A percentile compares a stretch with the other conserved stretches of the same genome.
Evolutionary conservation across 2,888 invertebrate genomes (phyloP).

Genomic region (Drosophila buzzatii): DNA sequence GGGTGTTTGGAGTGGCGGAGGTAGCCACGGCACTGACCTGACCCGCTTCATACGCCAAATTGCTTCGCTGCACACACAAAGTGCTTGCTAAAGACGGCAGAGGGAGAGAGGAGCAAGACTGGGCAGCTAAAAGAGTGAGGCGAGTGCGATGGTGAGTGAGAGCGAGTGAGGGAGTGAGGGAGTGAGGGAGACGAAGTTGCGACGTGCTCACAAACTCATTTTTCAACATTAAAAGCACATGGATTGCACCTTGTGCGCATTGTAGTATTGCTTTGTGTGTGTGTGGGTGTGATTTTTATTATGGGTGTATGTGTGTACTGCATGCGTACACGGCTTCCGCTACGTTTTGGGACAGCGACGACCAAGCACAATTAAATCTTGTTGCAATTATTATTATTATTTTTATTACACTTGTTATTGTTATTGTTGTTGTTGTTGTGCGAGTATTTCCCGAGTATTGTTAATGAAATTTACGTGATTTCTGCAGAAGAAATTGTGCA

Average conservation of each 20-base stretch:
- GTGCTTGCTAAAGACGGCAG: conserved; percentile 24
- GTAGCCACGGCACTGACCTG: conserved; percentile 59
- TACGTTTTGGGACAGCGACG: conserved; percentile 44
- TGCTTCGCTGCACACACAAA: conserved; percentile 74
- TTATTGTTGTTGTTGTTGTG: conserved; percentile 14
- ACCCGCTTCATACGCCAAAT: conserved; percentile 79
- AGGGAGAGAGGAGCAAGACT: background rate
- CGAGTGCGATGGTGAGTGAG: background rate
- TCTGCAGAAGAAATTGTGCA: conserved; percentile 33
- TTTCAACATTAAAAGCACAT: conserved; percentile 77
- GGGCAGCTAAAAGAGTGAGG: background rate
- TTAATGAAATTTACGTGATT: conserved; percentile 76
- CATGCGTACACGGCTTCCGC: conserved; percentile 34
- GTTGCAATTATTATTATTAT: conserved; percentile 69
- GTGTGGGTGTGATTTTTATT: conserved; percentile 5
- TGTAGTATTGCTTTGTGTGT: conserved; percentile 42
- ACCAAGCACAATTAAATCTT: conserved; percentile 71
- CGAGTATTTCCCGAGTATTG: conserved; percentile 35
- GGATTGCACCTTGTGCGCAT: conserved; percentile 70
- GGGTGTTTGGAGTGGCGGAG: background rate
- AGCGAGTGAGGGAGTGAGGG: background rate
- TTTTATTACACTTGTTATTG: conserved; percentile 43
- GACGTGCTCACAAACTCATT: conserved; percentile 72
- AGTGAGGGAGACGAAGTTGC: conserved; percentile 19
- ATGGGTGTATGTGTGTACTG: conserved; percentile 13